phyloP scores from a whole-genome alignment of 2,888 invertebrate genomes.

The Magallana nippona region DNA sequence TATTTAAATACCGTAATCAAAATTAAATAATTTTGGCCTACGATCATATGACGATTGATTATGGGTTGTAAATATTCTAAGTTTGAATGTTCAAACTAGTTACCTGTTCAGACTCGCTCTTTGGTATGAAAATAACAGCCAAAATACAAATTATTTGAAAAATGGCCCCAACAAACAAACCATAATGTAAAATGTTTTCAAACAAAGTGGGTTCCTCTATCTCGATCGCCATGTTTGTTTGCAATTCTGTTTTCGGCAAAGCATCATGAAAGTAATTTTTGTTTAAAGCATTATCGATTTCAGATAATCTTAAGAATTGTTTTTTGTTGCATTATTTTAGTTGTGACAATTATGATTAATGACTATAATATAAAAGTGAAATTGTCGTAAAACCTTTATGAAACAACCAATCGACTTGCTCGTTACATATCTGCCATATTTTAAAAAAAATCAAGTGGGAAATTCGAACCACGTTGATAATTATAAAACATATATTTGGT shows the following conservation, averaged over 20 bases:
- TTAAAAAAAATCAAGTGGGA: slow-evolving; percentile 14
- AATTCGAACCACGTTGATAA: slow-evolving; percentile 26
- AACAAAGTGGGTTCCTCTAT: slow-evolving; percentile 81
- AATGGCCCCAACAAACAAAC: slow-evolving; percentile 91
- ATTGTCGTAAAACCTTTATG: neutral
- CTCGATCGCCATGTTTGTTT: slow-evolving; percentile 64
- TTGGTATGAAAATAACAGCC: slow-evolving; percentile 89
- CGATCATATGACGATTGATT: too few relatives aligned
- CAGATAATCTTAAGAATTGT: too few relatives aligned
- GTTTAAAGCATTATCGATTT: too few relatives aligned
- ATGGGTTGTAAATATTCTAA: too few relatives aligned
- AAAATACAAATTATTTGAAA: slow-evolving; percentile 92
- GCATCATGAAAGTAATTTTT: neutral
- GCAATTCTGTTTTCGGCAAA: neutral
- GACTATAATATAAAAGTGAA: neutral
- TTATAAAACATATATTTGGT: neutral
- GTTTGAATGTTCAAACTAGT: neutral
- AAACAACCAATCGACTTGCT: slow-evolving; percentile 31
- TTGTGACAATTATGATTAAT: neutral
- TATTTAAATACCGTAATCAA: too few relatives aligned
- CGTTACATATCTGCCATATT: slow-evolving; percentile 16
- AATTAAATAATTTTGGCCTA: too few relatives aligned
- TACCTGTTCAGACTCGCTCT: slow-evolving; percentile 82
- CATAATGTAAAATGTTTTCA: slow-evolving; percentile 88
- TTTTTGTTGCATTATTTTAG: too few relatives aligned